Evolutionary conservation across 2,797 vertebrate species (phyloP).

Genomic region (Choloepus didactylus): DNA sequence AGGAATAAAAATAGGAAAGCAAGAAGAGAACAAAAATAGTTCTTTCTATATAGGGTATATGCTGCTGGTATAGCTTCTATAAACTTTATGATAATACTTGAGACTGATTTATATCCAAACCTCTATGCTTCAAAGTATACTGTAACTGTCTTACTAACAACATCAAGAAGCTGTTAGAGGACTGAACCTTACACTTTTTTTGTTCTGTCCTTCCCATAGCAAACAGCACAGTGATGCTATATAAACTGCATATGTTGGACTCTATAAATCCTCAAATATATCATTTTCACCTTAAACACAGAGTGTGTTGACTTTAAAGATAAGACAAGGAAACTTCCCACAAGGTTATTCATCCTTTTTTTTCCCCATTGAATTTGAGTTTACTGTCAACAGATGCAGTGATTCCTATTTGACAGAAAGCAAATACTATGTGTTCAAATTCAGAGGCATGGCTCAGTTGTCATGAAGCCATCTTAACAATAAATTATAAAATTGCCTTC

Average conservation of each 20-base stretch:
- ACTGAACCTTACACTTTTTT: slow-evolving; percentile 20
- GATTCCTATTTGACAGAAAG: not conserved
- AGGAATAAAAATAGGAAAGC: not conserved
- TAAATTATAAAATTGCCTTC: not conserved
- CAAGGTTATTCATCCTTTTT: not conserved
- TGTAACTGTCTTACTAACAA: not conserved
- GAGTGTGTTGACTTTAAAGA: slow-evolving; percentile 29
- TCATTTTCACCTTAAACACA: slow-evolving; percentile 28
- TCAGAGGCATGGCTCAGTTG: not conserved
- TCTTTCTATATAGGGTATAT: not conserved
- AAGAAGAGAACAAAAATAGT: not conserved
- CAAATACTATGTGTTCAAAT: not conserved
- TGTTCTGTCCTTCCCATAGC: slow-evolving; percentile 14
- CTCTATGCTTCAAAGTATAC: not conserved
- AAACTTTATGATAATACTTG: slow-evolving; percentile 60
- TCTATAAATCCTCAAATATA: slow-evolving; percentile 27
- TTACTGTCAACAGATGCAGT: not conserved
- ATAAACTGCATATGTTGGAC: not conserved
- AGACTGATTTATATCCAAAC: slow-evolving; percentile 51
- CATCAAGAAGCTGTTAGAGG: not conserved
- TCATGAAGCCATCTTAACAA: not conserved
- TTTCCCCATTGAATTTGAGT: not conserved
- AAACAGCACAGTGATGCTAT: not conserved
- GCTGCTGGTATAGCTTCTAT: slow-evolving; percentile 11
- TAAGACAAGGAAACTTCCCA: not conserved